Percentiles rank a stretch among this genome's conserved stretches.
Conservation (phyloP, 2,888 invertebrate genomes). For the Pheosia tremula region DNA sequence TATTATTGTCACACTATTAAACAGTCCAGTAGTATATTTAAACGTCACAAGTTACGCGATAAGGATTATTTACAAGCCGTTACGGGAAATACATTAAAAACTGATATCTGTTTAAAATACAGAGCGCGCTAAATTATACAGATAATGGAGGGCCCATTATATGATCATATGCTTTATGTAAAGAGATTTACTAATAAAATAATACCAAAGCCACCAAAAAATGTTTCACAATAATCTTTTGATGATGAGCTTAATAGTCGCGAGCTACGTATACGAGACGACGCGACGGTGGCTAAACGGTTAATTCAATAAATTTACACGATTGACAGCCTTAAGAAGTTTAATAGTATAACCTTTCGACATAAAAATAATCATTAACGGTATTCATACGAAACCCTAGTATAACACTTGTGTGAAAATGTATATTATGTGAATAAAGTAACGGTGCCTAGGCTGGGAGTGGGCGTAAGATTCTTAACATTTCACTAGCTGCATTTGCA, state of each 20-base stretch:
- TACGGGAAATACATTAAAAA: conserved; percentile 21
- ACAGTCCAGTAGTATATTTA: conserved; percentile 12
- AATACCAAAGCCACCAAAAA: no score
- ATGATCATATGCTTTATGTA: no score
- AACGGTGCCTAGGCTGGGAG: conserved; percentile 64
- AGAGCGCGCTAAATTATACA: conserved; percentile 1
- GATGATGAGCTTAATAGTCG: conserved; percentile 12
- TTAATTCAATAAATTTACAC: conserved; percentile 27
- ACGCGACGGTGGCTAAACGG: conserved; percentile 19
- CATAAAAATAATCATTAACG: conserved; percentile 40
- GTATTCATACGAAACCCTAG: conserved; percentile 42
- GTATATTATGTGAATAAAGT: conserved; percentile 61
- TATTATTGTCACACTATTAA: conserved; percentile 8
- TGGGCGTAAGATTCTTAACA: conserved; percentile 78
- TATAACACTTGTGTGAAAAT: conserved; percentile 55
- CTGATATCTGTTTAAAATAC: conserved; percentile 14
- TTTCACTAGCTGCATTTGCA: conserved; percentile 79
- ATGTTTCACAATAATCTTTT: no score
- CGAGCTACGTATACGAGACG: background rate
- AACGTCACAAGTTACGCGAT: conserved; percentile 17
- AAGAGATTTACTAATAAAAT: no score
- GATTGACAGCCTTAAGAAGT: conserved; percentile 19
- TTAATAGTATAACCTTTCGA: conserved; percentile 35
- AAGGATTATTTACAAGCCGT: conserved; percentile 19
- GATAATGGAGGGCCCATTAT: conserved; percentile 5